These are phyloP conservation scores for Chloroclystis v-ata DNA, from an alignment of 2,888 invertebrate genomes.

Conservation along the genomic window DNA sequence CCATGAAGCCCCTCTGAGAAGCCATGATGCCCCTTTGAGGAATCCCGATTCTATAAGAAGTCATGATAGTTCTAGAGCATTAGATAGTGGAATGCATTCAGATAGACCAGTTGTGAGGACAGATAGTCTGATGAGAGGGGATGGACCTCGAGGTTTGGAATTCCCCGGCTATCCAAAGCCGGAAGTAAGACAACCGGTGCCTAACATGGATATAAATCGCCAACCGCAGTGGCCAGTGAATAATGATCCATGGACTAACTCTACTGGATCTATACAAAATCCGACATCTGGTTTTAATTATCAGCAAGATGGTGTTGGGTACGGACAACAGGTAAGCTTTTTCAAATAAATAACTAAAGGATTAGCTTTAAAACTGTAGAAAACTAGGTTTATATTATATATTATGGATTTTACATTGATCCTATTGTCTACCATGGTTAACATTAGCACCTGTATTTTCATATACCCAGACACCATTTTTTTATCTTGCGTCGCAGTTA, in stretches of 20 bases:
- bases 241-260: constrained; percentile 17
- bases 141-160: neutral
- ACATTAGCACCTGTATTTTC: no score
- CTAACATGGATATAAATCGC: constrained; percentile 11
- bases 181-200: neutral
- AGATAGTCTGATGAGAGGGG: neutral
- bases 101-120: neutral
- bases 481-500: no score
- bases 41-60: neutral
- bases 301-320: constrained; percentile 23
- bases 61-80: neutral
- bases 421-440: no score
- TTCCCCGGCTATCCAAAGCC: neutral
- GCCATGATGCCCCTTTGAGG: no score
- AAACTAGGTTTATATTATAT: no score
- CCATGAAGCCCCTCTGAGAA: no score
- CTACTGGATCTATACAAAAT: constrained; percentile 22
- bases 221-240: constrained; percentile 32
- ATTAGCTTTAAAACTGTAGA: no score
- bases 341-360: no score
- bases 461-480: no score
- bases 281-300: constrained; percentile 29
- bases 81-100: neutral
- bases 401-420: no score
- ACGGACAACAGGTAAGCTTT: constrained; percentile 38